phyloP scores from a whole-genome alignment of 2,888 invertebrate species.

The Cordylochernes scorpioides region DNA sequence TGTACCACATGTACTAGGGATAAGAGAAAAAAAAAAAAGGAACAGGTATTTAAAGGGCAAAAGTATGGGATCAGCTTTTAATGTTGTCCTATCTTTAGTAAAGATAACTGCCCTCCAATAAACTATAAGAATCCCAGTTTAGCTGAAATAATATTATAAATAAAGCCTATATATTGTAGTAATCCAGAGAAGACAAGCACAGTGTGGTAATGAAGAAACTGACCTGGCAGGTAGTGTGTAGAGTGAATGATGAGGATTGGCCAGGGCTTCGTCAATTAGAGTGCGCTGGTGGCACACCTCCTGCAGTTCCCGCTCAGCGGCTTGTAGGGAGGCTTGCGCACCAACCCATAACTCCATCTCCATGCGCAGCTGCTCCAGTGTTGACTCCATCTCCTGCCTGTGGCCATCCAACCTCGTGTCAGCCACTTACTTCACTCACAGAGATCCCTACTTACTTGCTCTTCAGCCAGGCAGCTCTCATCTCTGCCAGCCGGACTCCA shows the following conservation, averaged over 20 bases:
- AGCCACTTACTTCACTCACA: constrained; percentile 1
- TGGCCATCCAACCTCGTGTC: constrained; percentile 16
- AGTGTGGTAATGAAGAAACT: too few relatives aligned
- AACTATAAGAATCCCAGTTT: too few relatives aligned
- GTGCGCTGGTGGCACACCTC: constrained; percentile 52
- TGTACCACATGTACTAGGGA: too few relatives aligned
- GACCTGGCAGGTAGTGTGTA: constrained; percentile 49
- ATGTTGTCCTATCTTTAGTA: too few relatives aligned
- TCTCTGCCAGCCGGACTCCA: constrained; percentile 49
- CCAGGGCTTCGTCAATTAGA: constrained; percentile 53
- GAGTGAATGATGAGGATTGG: constrained; percentile 42
- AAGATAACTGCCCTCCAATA: too few relatives aligned
- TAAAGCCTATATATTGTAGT: too few relatives aligned
- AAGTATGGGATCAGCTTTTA: too few relatives aligned
- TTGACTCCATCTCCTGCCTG: constrained; percentile 41
- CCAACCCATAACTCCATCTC: constrained; percentile 36
- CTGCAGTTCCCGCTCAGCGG: constrained; percentile 36
- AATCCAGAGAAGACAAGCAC: too few relatives aligned
- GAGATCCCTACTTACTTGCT: constrained; percentile 31
- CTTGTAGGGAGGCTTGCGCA: constrained; percentile 32
- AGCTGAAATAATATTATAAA: too few relatives aligned
- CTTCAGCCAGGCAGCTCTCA: constrained; percentile 45
- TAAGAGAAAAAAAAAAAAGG: too few relatives aligned
- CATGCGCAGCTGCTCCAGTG: constrained; percentile 35
- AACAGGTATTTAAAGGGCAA: too few relatives aligned